Evolutionary conservation across 2,797 vertebrate species (phyloP), one percentile per base, ranked within the genome.

Genomic region (Meriones psammophilus): DNA sequence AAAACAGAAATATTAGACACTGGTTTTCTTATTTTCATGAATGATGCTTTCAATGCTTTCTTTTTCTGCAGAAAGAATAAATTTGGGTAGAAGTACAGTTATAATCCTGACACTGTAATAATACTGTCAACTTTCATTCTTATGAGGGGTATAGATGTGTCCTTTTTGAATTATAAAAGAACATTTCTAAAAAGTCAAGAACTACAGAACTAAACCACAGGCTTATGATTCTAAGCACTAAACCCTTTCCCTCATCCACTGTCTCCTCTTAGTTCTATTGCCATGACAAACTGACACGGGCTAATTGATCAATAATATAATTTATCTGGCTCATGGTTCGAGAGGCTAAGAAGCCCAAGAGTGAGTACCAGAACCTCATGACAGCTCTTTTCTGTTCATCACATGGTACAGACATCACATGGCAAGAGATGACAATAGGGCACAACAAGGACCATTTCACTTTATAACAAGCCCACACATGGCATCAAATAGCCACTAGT

Each of bases 21-120:
- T 68, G 5, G 24, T 78, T 71, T 95, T 95, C 20, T n/a, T 17
- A n/a, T 54, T 91, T 95, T 80, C n/a, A 56, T 64, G 5, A 13
- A 84, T 28, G 64, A 62, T 93, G 28, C 6, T 71, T 93, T 88
- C 33, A 66, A 83, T 89, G 8, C 7, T 50, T 39, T 20, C 24
- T 64, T 20, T 71, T 71, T 66, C 46, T 33, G 15, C 12, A 84
- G 28, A 58, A 79, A 33, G 14, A 87, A 36, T 46, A 9, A 24
- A 54, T 86, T 90, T 69, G 56, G 6, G 3, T 73, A 68, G 12
- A 88, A 4, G 20, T 46, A 33, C 3, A 56, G 6, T 13, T 96
- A 58, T 91, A 86, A 88, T 81, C 81, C n/a, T 94, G 22, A 76
- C 39, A 13, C n/a, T 74, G 18, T 46, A 76, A 8, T 81, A 69